A percentile compares a stretch with the other conserved stretches of the same genome.
Evolutionary conservation across 2,797 vertebrate genomes (phyloP).

Genomic region (Xenopus petersii): DNA sequence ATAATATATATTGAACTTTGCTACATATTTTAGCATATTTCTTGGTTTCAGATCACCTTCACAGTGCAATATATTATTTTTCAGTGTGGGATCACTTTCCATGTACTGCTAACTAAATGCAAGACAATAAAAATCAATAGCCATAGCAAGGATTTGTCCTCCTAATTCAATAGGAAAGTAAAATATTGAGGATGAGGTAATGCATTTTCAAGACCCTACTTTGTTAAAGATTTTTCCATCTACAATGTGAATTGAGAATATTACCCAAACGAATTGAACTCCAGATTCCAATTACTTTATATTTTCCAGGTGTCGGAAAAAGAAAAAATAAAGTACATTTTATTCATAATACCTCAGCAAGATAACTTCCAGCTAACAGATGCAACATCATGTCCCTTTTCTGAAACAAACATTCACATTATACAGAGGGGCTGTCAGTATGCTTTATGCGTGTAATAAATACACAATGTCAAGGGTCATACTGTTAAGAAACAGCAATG

Average conservation of each 20-base stretch:
- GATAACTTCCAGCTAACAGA: slow-evolving; percentile 20
- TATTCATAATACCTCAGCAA: slow-evolving; percentile 4
- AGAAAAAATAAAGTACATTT: slow-evolving; percentile 18
- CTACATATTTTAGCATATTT: too few species aligned
- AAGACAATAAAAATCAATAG: slow-evolving; percentile 48
- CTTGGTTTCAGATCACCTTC: too few species aligned
- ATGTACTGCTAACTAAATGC: slow-evolving; percentile 37
- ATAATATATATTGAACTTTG: too few species aligned
- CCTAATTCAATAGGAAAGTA: slow-evolving; percentile 44
- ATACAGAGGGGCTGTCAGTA: slow-evolving; percentile 18
- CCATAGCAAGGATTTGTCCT: slow-evolving; percentile 26
- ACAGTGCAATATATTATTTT: slow-evolving; percentile 13
- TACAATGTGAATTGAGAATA: slow-evolving; percentile 36
- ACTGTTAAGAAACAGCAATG: neutral
- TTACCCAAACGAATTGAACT: slow-evolving; percentile 45
- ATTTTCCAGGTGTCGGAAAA: slow-evolving; percentile 35
- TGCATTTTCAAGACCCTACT: slow-evolving; percentile 27
- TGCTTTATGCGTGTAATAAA: neutral
- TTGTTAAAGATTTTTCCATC: slow-evolving; percentile 27
- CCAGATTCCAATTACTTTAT: slow-evolving; percentile 38
- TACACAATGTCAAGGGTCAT: slow-evolving; percentile 9
- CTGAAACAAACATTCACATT: slow-evolving; percentile 1
- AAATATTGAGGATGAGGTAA: slow-evolving; percentile 49
- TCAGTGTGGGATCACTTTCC: slow-evolving; percentile 46
- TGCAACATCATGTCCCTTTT: slow-evolving; percentile 9